These are phyloP conservation scores for Hemicordylus capensis DNA, from an alignment of 2,113 vertebrate genomes.

Conservation along the genomic window DNA sequence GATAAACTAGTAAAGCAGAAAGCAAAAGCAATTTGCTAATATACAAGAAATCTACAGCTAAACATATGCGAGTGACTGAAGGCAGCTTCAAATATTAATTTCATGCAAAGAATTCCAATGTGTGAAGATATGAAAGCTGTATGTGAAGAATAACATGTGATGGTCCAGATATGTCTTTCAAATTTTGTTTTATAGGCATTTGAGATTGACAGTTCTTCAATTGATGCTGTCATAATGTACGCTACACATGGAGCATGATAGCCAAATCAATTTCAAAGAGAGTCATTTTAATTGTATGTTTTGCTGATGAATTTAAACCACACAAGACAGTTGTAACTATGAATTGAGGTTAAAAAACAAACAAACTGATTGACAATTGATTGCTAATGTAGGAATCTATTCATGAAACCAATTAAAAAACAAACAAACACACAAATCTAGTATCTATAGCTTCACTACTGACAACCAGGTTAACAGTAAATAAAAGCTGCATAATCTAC, in stretches of 20 bases:
- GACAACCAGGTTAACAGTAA: constrained; percentile 37
- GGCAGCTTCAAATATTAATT: too few species aligned
- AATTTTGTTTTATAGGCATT: too few species aligned
- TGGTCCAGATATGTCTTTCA: too few species aligned
- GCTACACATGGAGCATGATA: background rate
- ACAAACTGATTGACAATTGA: constrained; percentile 34
- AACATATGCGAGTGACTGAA: too few species aligned
- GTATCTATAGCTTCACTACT: constrained; percentile 43
- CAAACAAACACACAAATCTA: too few species aligned
- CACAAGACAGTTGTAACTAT: constrained; percentile 30
- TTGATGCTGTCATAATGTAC: constrained; percentile 34
- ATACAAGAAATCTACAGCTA: too few species aligned
- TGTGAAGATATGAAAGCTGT: too few species aligned
- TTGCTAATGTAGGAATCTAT: constrained; percentile 35
- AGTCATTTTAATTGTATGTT: constrained; percentile 41
- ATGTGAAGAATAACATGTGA: too few species aligned
- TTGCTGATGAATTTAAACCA: constrained; percentile 49
- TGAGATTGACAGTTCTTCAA: background rate
- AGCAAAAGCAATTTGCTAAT: too few species aligned
- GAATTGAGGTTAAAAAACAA: constrained; percentile 38
- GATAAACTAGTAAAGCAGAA: too few species aligned
- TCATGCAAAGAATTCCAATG: too few species aligned
- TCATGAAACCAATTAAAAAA: constrained; percentile 51
- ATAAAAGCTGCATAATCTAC: background rate
- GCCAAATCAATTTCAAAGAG: constrained; percentile 34